Evolutionary conservation across 2,888 invertebrate species (phyloP).

Genomic region (Bellardia pandia): DNA sequence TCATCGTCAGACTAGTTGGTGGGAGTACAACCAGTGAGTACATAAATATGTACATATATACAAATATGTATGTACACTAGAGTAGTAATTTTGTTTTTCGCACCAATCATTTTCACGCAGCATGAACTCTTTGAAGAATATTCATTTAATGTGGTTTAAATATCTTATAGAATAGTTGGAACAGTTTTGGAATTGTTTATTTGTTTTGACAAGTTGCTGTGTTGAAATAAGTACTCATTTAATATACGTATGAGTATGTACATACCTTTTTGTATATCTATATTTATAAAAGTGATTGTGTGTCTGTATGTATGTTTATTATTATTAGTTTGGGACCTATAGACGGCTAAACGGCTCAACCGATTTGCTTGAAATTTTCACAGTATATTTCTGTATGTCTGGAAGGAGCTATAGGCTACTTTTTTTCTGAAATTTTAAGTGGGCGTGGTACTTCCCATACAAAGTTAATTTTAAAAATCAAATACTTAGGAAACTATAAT

Average conservation of each 20-base stretch:
- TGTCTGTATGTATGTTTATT: not conserved
- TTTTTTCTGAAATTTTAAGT: too few species aligned
- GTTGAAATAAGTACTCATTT: conserved; percentile 74
- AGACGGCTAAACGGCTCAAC: too few species aligned
- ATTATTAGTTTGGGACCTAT: too few species aligned
- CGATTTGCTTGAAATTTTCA: too few species aligned
- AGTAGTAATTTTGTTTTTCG: conserved; percentile 48
- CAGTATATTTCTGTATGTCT: too few species aligned
- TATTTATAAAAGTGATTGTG: too few species aligned
- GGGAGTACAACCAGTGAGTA: conserved; percentile 38
- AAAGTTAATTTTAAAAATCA: too few species aligned
- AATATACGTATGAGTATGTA: conserved; percentile 19
- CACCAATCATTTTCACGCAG: conserved; percentile 61
- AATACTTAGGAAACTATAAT: too few species aligned
- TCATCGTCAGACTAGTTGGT: conserved; percentile 60
- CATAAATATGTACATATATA: not conserved
- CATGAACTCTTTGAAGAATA: conserved; percentile 59
- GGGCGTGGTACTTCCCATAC: too few species aligned
- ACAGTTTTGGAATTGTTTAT: conserved; percentile 79
- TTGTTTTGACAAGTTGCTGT: conserved; percentile 82
- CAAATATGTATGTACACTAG: not conserved
- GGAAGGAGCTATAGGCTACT: too few species aligned
- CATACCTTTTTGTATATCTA: not conserved
- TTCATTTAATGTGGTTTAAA: conserved; percentile 20
- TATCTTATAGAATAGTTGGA: not conserved